A percentile compares a stretch with the other conserved stretches of the same genome.
Conservation (phyloP, 2,797 vertebrate species). For the Labeo calbasu region DNA sequence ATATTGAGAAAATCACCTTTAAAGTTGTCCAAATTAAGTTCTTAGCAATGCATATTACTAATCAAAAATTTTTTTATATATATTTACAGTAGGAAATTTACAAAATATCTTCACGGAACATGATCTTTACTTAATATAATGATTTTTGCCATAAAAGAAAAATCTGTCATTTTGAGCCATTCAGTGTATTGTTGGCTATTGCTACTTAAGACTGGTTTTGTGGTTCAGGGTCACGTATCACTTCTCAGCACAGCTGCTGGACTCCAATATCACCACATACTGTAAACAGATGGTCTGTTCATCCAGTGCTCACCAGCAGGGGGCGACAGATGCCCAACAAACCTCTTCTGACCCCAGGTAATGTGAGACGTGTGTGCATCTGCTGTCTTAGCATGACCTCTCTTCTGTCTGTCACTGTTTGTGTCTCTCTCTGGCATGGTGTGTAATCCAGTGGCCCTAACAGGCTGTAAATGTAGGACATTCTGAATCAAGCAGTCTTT, state of each 20-base stretch:
- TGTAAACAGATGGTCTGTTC: neutral
- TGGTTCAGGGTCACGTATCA: too few species aligned
- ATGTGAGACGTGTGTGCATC: conserved; percentile 29
- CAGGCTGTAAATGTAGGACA: conserved; percentile 41
- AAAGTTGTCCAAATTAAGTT: too few species aligned
- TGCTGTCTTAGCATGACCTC: conserved; percentile 41
- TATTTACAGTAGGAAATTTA: too few species aligned
- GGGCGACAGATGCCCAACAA: conserved; percentile 60
- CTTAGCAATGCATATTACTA: too few species aligned
- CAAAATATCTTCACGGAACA: too few species aligned
- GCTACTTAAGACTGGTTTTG: too few species aligned
- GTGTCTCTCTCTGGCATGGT: conserved; percentile 15
- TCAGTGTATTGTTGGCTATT: too few species aligned
- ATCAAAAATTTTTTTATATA: too few species aligned
- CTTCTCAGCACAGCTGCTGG: neutral
- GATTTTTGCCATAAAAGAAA: too few species aligned
- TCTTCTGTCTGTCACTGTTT: conserved; percentile 33
- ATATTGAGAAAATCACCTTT: too few species aligned
- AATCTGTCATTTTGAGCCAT: too few species aligned
- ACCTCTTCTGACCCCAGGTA: conserved; percentile 21
- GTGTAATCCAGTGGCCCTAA: conserved; percentile 33
- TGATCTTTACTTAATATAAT: too few species aligned
- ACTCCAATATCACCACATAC: neutral
- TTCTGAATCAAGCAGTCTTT: conserved; percentile 13
- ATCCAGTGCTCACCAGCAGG: conserved; percentile 51